Evolutionary conservation across 2,797 vertebrate genomes (phyloP).

Genomic region (Mormyrops attenuatus): DNA sequence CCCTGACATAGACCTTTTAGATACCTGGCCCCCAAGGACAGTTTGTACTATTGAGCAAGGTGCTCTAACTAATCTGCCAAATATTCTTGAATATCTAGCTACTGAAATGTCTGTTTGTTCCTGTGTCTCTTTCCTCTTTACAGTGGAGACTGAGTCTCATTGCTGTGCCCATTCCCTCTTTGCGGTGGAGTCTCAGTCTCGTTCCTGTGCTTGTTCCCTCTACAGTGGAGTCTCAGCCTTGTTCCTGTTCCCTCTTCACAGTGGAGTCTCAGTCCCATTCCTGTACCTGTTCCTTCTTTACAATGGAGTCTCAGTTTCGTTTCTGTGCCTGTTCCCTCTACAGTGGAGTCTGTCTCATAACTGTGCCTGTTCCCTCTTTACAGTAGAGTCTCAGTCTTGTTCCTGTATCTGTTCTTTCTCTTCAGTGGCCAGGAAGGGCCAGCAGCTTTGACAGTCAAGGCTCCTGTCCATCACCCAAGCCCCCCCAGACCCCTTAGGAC

Average conservation of each 20-base stretch:
- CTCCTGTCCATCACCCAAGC: slow-evolving; percentile 91
- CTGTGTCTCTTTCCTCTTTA: background rate
- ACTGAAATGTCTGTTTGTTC: background rate
- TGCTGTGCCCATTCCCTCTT: background rate
- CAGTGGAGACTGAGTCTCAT: background rate
- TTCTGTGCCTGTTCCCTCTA: slow-evolving; percentile 23
- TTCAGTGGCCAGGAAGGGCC: slow-evolving; percentile 83
- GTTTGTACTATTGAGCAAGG: background rate
- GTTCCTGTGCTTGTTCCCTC: slow-evolving; percentile 19
- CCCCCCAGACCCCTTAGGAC: slow-evolving; percentile 66
- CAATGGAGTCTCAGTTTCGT: background rate
- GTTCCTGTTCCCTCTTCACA: background rate
- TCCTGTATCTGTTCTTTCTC: background rate
- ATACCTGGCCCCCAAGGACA: background rate
- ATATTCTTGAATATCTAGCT: background rate
- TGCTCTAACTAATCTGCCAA: background rate
- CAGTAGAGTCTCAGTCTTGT: slow-evolving; percentile 56
- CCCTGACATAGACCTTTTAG: background rate
- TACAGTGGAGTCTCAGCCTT: slow-evolving; percentile 55
- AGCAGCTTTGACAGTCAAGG: slow-evolving; percentile 97
- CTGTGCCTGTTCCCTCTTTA: slow-evolving; percentile 37
- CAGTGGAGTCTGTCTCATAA: slow-evolving; percentile 56
- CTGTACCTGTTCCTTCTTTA: background rate
- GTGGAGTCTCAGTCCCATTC: background rate
- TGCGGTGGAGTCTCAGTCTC: background rate